Evolutionary conservation across 2,888 invertebrate species (phyloP).

Genomic region (Hecatera dysodea): DNA sequence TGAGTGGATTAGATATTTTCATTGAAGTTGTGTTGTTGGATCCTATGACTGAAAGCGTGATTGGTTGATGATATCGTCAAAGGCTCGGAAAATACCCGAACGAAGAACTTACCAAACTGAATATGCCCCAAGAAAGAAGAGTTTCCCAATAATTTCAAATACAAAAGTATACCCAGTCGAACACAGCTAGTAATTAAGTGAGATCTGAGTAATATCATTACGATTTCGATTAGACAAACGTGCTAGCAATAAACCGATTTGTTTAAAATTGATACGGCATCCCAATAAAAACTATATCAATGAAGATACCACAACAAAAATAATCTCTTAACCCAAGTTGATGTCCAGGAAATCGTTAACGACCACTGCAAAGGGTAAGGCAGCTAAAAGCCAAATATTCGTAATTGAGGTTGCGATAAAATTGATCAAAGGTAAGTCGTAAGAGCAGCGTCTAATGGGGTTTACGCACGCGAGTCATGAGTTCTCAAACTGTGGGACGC

Average conservation of each 20-base stretch:
- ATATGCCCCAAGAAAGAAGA: no score
- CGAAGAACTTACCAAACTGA: no score
- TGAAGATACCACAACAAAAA: constrained; percentile 20
- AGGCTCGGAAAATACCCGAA: background rate
- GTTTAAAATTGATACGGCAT: background rate
- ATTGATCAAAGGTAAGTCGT: constrained; percentile 60
- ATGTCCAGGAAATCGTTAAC: constrained; percentile 46
- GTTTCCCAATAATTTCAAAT: background rate
- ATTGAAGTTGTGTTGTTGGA: no score
- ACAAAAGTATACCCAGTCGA: background rate
- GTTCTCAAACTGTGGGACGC: background rate
- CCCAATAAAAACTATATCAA: constrained; percentile 1
- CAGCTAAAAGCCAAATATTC: constrained; percentile 50
- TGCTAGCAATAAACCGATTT: background rate
- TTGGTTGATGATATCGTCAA: background rate
- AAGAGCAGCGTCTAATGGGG: constrained; percentile 4
- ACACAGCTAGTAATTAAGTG: background rate
- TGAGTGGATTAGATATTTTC: no score
- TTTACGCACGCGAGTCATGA: background rate
- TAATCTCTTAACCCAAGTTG: constrained; percentile 27
- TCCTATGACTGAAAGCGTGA: no score
- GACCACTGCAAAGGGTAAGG: constrained; percentile 13
- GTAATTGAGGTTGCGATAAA: constrained; percentile 61
- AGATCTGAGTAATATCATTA: background rate
- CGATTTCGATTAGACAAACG: background rate